A percentile compares a stretch with the other conserved stretches of the same genome.
These are phyloP conservation scores for Melangyna quadrimaculata DNA, from an alignment of 2,888 invertebrate genomes.

Conservation along the genomic window DNA sequence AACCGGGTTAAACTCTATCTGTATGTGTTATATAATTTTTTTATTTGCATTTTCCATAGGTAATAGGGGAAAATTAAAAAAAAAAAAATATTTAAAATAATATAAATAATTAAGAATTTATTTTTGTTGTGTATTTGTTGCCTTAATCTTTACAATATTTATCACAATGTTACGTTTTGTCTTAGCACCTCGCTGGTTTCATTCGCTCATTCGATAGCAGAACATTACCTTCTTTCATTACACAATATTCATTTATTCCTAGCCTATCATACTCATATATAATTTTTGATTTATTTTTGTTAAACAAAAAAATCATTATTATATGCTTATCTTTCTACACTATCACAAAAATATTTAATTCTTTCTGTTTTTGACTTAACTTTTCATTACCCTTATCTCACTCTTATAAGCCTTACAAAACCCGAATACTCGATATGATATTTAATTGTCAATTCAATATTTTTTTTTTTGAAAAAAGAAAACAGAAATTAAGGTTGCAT, in stretches of 20 bases:
- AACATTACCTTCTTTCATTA: conserved; percentile 62
- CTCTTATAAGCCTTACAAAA: conserved; percentile 63
- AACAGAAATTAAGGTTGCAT: too few relatives aligned
- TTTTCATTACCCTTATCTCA: conserved; percentile 64
- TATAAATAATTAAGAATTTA: not conserved
- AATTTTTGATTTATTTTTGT: conserved; percentile 25
- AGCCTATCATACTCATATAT: conserved; percentile 73
- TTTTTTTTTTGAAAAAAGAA: too few relatives aligned
- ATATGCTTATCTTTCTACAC: conserved; percentile 57
- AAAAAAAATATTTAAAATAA: not conserved
- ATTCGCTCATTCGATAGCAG: conserved; percentile 68
- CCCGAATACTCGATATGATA: conserved; percentile 37
- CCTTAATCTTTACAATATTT: conserved; percentile 74
- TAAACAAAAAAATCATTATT: conserved; percentile 51
- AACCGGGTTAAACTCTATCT: not conserved
- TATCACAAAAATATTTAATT: conserved; percentile 69
- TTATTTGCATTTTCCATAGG: conserved; percentile 30
- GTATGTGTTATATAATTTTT: not conserved
- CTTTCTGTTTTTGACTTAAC: conserved; percentile 46
- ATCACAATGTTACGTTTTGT: conserved; percentile 81
- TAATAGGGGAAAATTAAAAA: not conserved
- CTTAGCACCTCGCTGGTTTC: conserved; percentile 79
- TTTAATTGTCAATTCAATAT: conserved; percentile 31
- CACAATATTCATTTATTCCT: conserved; percentile 59
- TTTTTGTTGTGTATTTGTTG: conserved; percentile 58